Base-by-base conservation (phyloP, 2,888 invertebrate species). In the Hirtodrosophila duncani region DNA sequence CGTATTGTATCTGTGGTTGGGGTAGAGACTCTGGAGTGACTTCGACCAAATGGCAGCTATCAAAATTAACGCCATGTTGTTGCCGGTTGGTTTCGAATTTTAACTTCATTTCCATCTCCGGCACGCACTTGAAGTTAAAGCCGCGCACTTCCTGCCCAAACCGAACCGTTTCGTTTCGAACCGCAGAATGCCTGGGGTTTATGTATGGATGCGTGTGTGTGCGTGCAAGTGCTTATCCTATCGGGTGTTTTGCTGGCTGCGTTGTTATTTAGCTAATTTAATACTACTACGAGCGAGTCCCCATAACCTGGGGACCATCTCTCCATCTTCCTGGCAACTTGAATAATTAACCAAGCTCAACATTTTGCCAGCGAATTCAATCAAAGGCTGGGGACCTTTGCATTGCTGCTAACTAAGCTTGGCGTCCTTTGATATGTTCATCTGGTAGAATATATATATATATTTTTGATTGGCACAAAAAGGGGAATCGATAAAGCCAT, bases 261-360 rank as follows among this genome's bases (percentile, higher is more conserved):
- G 21, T 17, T 27, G 36, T 37, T 67, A 65, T 65, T 65, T 41
- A 44, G 63, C 67, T 57, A 67, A 65, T 65, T 65, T 62, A 62
- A 65, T 67, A 17, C 52, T 51, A 56, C 48, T 62, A 45, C 9
- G 21, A 29, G 16, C n/a, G n/a, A n/a, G n/a, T n/a, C n/a, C n/a
- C n/a, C n/a, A 27, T 29, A 29, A 6, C 29, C 20, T 7, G 4
- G 20, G 7, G 20, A 20, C 20, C 20, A 11, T 33, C 42, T 8
- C 1, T 8, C 6, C 7, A 7, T 24, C 8, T 13, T 11, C 9
- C 16, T 1, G 18, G 42, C 38, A 62, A 53, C 67, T 63, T 70
- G 55, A 71, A 72, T 80, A 71, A 67, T 80, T 80, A 75, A 64
- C 62, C 57, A 65, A 52, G 49, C 66, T 36, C 56, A 24, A 56